Conservation (phyloP, 1,140 invertebrate genomes). For the Sitophilus oryzae region DNA sequence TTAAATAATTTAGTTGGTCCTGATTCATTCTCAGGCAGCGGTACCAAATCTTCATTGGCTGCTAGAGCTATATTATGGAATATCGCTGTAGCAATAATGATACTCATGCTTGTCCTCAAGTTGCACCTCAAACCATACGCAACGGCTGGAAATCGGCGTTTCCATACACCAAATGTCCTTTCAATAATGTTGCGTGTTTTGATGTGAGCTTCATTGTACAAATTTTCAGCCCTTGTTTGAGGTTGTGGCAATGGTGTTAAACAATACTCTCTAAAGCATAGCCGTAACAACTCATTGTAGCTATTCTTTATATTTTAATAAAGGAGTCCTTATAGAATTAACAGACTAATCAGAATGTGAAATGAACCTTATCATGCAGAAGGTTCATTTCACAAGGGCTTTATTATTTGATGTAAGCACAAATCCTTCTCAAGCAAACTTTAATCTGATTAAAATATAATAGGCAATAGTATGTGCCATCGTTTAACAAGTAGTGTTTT, state of each 20-base stretch:
- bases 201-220: constrained; percentile 40
- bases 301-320: too few relatives aligned
- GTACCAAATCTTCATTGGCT: constrained; percentile 5
- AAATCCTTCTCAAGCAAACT: too few relatives aligned
- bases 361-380: too few relatives aligned
- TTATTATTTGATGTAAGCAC: too few relatives aligned
- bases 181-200: constrained; percentile 39
- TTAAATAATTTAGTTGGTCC: constrained; percentile 8
- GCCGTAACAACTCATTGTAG: too few relatives aligned
- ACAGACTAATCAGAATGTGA: too few relatives aligned
- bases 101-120: constrained; percentile 26
- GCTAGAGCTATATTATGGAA: constrained; percentile 23
- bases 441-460: too few relatives aligned
- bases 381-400: too few relatives aligned
- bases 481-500: too few relatives aligned
- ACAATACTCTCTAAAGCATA: constrained; percentile 30
- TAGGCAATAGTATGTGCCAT: too few relatives aligned
- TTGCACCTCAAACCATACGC: constrained; percentile 29
- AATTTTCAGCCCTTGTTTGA: constrained; percentile 23
- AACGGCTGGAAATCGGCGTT: constrained; percentile 38
- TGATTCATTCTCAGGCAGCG: neutral
- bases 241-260: constrained; percentile 36
- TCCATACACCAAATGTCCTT: constrained; percentile 38
- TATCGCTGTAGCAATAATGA: constrained; percentile 32
- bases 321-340: too few relatives aligned